A percentile compares a stretch with the other conserved stretches of the same genome.
These are phyloP conservation scores for Papilio polytes DNA, from an alignment of 1,140 invertebrate species.

Conservation along the genomic window DNA sequence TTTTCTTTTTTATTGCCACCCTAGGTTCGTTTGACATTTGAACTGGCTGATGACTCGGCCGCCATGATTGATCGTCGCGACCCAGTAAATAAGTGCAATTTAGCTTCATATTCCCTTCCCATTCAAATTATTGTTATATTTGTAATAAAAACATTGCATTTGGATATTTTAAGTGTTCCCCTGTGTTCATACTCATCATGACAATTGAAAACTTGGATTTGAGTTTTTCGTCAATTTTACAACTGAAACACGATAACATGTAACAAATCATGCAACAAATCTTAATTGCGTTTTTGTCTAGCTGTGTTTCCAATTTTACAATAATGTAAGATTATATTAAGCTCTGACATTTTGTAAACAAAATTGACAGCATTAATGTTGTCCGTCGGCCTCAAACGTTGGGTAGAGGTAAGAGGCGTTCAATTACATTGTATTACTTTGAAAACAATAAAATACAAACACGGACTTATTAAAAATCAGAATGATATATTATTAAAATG, in stretches of 20 bases:
- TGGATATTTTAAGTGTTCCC: background rate
- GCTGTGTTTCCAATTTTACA: background rate
- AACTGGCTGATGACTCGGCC: conserved; percentile 81
- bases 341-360: background rate
- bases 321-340: background rate
- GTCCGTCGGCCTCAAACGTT: background rate
- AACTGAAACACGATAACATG: background rate
- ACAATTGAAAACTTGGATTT: background rate
- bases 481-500: conserved; percentile 47
- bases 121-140: conserved; percentile 73
- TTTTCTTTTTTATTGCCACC: conserved; percentile 81
- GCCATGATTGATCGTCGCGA: conserved; percentile 82
- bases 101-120: conserved; percentile 77
- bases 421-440: background rate
- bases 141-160: conserved; percentile 43
- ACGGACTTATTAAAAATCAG: conserved; percentile 42
- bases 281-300: background rate
- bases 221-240: background rate
- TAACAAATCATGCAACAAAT: too few relatives aligned
- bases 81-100: conserved; percentile 82
- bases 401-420: background rate
- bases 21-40: conserved; percentile 82
- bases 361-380: background rate
- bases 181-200: background rate
- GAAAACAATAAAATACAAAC: conserved; percentile 35